These are phyloP conservation scores for Caenorhabditis auriculariae DNA, from an alignment of 2,888 invertebrate species.

Conservation along the genomic window DNA sequence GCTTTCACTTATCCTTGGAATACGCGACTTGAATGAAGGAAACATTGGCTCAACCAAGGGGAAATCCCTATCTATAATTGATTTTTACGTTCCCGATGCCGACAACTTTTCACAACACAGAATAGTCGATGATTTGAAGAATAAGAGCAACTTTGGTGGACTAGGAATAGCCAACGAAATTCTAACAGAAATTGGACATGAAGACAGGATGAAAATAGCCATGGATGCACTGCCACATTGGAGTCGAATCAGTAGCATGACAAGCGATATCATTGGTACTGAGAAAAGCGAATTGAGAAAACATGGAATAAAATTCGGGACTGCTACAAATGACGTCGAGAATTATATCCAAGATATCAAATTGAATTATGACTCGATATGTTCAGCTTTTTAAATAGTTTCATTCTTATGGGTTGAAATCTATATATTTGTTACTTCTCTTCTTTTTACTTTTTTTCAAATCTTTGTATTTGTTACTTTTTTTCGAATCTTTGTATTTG, in stretches of 20 bases:
- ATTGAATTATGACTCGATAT: constrained; percentile 28
- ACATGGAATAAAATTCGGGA: constrained; percentile 17
- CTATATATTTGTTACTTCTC: too few relatives aligned
- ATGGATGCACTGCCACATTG: constrained; percentile 15
- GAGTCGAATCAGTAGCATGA: constrained; percentile 28
- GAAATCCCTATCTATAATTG: constrained; percentile 27
- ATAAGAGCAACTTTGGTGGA: constrained; percentile 25
- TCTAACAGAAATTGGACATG: constrained; percentile 20
- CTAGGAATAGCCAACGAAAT: constrained; percentile 15
- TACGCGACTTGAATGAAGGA: constrained; percentile 28
- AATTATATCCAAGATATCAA: constrained; percentile 30
- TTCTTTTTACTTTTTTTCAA: too few relatives aligned
- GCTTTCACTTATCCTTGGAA: constrained; percentile 28
- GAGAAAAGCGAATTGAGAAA: constrained; percentile 22
- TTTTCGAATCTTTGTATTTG: too few relatives aligned
- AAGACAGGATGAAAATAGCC: constrained; percentile 19
- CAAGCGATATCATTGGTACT: constrained; percentile 27
- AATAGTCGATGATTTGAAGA: constrained; percentile 26
- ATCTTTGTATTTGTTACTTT: too few relatives aligned
- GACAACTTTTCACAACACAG: constrained; percentile 18
- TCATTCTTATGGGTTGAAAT: too few relatives aligned
- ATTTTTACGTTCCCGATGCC: constrained; percentile 28
- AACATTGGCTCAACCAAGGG: constrained; percentile 26
- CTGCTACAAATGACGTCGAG: constrained; percentile 18
- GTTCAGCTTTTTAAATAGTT: constrained; percentile 27